Evolutionary conservation across 2,888 invertebrate genomes (phyloP).

Genomic region (Sisyra terminalis): DNA sequence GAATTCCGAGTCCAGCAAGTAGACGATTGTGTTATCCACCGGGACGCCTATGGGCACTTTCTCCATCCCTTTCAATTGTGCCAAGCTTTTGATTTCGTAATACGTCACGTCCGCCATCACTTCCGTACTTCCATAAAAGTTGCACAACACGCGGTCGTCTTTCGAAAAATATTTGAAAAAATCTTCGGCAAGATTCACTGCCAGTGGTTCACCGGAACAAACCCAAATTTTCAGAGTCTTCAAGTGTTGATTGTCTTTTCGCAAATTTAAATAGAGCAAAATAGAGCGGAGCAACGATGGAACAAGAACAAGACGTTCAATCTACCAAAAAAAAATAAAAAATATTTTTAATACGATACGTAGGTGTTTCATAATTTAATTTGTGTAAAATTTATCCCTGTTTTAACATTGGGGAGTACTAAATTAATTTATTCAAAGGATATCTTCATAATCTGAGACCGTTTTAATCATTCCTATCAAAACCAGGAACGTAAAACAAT

Average conservation of each 20-base stretch:
- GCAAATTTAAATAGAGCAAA: conserved; percentile 52
- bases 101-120: conserved; percentile 84
- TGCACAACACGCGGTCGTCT: conserved; percentile 50
- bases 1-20: conserved; percentile 60
- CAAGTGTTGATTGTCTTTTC: conserved; percentile 14
- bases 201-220: conserved; percentile 73
- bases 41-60: conserved; percentile 70
- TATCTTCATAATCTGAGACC: too few relatives aligned
- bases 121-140: conserved; percentile 85
- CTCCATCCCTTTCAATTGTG: conserved; percentile 40
- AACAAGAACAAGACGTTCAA: conserved; percentile 67
- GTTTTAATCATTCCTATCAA: too few relatives aligned
- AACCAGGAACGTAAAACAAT: too few relatives aligned
- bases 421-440: too few relatives aligned
- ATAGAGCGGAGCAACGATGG: conserved; percentile 68
- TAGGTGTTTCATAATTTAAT: too few relatives aligned
- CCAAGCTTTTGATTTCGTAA: conserved; percentile 42
- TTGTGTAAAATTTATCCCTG: too few relatives aligned
- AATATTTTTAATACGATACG: neutral
- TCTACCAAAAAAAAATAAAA: conserved; percentile 28
- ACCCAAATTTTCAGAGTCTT: conserved; percentile 55
- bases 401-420: too few relatives aligned
- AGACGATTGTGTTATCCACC: conserved; percentile 64
- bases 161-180: conserved; percentile 63
- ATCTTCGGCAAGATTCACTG: conserved; percentile 48